Evolutionary conservation across 1,140 invertebrate species (phyloP).

Genomic region (Daktulosphaira vitifoliae): DNA sequence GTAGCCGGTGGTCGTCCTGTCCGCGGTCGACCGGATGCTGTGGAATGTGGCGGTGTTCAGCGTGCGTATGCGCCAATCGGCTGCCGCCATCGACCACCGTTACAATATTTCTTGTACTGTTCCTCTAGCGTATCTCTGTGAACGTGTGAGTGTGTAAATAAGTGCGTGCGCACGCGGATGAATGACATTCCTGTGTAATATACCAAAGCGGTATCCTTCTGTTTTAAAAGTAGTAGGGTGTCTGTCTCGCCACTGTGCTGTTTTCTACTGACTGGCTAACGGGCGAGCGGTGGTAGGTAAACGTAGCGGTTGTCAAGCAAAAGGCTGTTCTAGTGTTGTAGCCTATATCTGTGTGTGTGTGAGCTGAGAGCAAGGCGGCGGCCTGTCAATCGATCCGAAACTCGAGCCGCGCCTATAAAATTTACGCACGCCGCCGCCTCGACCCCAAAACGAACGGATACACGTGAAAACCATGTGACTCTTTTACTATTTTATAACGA

Average conservation of each 20-base stretch:
- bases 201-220: no score
- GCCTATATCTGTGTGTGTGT: no score
- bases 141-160: background rate
- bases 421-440: background rate
- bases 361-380: background rate
- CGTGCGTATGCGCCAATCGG: background rate
- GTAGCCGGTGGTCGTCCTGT: background rate
- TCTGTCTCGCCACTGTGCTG: background rate
- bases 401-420: conserved; percentile 14
- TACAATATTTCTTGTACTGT: no score
- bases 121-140: background rate
- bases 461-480: conserved; percentile 16
- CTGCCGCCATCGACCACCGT: background rate
- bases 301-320: background rate
- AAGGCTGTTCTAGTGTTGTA: no score
- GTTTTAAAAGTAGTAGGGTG: background rate
- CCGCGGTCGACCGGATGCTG: conserved; percentile 24
- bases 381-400: conserved; percentile 9
- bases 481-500: background rate
- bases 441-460: background rate
- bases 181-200: conserved; percentile 31
- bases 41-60: conserved; percentile 16
- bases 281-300: background rate
- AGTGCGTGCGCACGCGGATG: background rate
- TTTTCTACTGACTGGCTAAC: no score